Evolutionary conservation across 1,140 invertebrate genomes (phyloP).

Genomic region (Hycleus cichorii): DNA sequence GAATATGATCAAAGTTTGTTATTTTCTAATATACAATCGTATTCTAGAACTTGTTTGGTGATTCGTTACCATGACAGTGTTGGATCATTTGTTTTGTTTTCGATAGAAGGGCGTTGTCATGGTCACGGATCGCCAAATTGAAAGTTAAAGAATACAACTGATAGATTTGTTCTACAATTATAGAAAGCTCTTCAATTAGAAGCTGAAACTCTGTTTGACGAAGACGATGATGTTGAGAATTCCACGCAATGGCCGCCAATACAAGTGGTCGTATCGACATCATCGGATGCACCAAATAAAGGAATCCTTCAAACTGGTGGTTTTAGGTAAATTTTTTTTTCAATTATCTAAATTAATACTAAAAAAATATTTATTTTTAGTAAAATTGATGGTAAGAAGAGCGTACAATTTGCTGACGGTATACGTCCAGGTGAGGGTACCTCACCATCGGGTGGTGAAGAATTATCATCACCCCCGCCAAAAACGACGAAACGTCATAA

Average conservation of each 20-base stretch:
- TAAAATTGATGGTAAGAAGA: slow-evolving; percentile 32
- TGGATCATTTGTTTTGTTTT: too few species aligned
- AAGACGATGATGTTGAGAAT: slow-evolving; percentile 8
- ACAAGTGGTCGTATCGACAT: slow-evolving; percentile 11
- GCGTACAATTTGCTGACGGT: slow-evolving; percentile 57
- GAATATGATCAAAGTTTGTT: slow-evolving; percentile 39
- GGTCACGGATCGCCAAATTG: neutral
- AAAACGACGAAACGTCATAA: slow-evolving; percentile 47
- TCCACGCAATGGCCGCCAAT: slow-evolving; percentile 29
- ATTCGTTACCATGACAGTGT: neutral
- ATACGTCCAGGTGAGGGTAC: slow-evolving; percentile 58
- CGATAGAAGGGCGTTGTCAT: neutral
- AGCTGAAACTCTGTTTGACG: slow-evolving; percentile 42
- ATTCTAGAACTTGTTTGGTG: neutral
- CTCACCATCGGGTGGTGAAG: slow-evolving; percentile 55
- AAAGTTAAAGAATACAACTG: neutral
- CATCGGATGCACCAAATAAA: slow-evolving; percentile 20
- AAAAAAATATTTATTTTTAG: neutral
- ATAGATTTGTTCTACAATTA: slow-evolving; percentile 12
- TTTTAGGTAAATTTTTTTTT: neutral
- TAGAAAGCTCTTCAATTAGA: slow-evolving; percentile 35
- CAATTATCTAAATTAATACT: neutral
- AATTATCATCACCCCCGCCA: slow-evolving; percentile 57
- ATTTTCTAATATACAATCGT: neutral
- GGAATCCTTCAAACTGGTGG: slow-evolving; percentile 24